A percentile compares a stretch with the other conserved stretches of the same genome.
Evolutionary conservation across 2,888 invertebrate genomes (phyloP).

Genomic region (Gymnocheta viridis): DNA sequence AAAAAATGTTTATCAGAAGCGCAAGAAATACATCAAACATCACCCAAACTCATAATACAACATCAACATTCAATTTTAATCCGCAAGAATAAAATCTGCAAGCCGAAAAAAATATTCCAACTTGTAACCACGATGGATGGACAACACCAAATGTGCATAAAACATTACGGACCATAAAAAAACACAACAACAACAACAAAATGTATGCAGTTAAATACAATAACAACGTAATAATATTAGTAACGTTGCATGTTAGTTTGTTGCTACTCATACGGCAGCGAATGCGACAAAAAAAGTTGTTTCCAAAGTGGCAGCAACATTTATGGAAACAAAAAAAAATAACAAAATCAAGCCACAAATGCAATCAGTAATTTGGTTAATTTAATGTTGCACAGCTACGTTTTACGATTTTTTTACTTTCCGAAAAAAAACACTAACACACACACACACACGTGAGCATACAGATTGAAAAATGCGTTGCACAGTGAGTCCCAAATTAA

Average conservation of each 20-base stretch:
- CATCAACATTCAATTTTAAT: slow-evolving; percentile 56
- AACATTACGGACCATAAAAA: slow-evolving; percentile 23
- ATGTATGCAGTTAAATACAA: not conserved
- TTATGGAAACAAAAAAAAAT: slow-evolving; percentile 27
- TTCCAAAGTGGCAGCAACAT: slow-evolving; percentile 34
- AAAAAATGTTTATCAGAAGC: slow-evolving; percentile 17
- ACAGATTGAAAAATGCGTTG: not conserved
- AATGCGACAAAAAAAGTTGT: slow-evolving; percentile 65
- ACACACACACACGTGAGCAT: not conserved
- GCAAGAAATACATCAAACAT: slow-evolving; percentile 23
- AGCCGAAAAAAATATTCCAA: not conserved
- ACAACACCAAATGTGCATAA: slow-evolving; percentile 21
- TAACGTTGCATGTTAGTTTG: too few species aligned
- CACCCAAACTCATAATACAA: slow-evolving; percentile 38
- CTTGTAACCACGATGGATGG: slow-evolving; percentile 22
- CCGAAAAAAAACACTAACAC: not conserved
- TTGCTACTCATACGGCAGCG: too few species aligned
- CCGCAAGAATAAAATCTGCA: slow-evolving; percentile 31
- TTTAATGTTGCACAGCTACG: slow-evolving; percentile 76
- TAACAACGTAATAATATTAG: slow-evolving; percentile 21
- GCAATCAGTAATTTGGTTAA: slow-evolving; percentile 79
- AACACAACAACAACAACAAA: too few species aligned
- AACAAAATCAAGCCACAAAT: slow-evolving; percentile 65
- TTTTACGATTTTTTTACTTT: slow-evolving; percentile 36
- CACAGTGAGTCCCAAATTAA: slow-evolving; percentile 3